phyloP scores from a whole-genome alignment of 2,797 vertebrate species.

The Avahi laniger region DNA sequence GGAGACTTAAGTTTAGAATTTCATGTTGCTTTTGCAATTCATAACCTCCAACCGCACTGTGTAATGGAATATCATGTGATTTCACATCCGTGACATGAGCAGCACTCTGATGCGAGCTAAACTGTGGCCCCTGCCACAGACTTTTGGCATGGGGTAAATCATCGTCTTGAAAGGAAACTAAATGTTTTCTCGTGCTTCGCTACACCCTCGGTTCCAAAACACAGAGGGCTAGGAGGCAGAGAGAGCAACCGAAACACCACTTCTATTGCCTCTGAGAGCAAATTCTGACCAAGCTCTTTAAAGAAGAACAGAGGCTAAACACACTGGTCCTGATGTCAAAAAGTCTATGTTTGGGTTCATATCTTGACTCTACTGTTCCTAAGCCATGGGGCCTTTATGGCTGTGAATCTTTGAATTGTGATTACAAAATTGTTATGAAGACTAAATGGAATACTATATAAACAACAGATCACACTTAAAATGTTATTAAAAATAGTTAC shows the following conservation, averaged over 20 bases:
- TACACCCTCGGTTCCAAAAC: background rate
- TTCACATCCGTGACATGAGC: background rate
- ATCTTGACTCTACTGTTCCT: background rate
- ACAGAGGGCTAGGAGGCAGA: background rate
- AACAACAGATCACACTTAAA: background rate
- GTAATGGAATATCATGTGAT: background rate
- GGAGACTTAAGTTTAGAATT: background rate
- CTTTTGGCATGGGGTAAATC: background rate
- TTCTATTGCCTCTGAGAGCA: background rate
- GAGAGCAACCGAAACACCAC: fast-evolving
- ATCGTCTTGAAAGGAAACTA: background rate
- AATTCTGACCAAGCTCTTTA: background rate
- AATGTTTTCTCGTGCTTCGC: background rate
- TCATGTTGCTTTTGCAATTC: background rate
- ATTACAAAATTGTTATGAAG: background rate
- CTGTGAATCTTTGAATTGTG: background rate
- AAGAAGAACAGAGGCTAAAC: background rate
- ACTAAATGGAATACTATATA: background rate
- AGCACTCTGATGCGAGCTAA: fast-evolving
- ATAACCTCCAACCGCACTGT: background rate
- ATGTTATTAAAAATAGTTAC: background rate
- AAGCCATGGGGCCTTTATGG: fast-evolving
- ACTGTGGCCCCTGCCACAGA: background rate
- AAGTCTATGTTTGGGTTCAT: background rate
- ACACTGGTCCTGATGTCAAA: background rate